These are phyloP conservation scores for Lucilia sericata DNA, from an alignment of 1,140 invertebrate genomes.

Conservation along the genomic window DNA sequence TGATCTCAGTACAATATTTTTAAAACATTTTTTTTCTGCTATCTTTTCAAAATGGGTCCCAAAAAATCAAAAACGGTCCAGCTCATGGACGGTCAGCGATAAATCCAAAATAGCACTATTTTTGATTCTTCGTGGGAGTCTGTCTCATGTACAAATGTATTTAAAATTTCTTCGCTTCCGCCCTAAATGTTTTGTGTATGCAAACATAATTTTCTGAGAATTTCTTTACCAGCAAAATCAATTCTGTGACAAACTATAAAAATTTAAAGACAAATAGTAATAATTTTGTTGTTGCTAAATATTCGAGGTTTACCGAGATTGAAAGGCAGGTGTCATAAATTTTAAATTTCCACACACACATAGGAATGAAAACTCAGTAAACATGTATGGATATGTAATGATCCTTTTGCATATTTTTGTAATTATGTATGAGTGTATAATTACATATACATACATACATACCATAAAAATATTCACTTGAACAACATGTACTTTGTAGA, in stretches of 20 bases:
- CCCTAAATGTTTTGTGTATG: background rate
- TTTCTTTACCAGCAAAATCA: background rate
- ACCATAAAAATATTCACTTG: background rate
- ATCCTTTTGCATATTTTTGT: too few relatives aligned
- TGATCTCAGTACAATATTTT: too few relatives aligned
- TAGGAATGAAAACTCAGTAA: background rate
- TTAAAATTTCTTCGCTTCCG: too few relatives aligned
- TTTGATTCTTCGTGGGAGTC: too few relatives aligned
- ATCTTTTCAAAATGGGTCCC: too few relatives aligned
- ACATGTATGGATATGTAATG: too few relatives aligned
- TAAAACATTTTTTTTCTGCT: too few relatives aligned
- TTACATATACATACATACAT: background rate
- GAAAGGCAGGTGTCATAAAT: constrained; percentile 4
- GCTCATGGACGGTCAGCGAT: too few relatives aligned
- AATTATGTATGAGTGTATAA: too few relatives aligned
- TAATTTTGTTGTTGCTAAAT: background rate
- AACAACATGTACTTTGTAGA: background rate
- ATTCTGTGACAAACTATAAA: background rate
- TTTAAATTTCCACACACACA: background rate
- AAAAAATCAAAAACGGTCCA: too few relatives aligned
- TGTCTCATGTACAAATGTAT: too few relatives aligned
- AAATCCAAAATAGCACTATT: too few relatives aligned
- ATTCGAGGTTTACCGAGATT: constrained; percentile 11
- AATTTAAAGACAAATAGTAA: background rate
- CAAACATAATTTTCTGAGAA: background rate